These are phyloP conservation scores for Aricia agestis DNA, from an alignment of 1,140 invertebrate genomes.

Conservation along the genomic window DNA sequence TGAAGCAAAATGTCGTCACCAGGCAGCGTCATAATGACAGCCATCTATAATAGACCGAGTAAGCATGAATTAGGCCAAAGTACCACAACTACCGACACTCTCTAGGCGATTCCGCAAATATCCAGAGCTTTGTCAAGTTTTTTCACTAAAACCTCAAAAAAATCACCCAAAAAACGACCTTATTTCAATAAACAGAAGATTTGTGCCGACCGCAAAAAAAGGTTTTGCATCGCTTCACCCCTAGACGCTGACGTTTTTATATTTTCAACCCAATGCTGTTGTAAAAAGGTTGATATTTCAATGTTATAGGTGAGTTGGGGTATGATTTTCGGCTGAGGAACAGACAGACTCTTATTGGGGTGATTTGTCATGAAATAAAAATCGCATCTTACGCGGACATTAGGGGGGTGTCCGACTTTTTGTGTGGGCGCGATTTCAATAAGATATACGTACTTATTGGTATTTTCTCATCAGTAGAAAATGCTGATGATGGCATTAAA, in stretches of 20 bases:
- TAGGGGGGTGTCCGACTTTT: slow-evolving; percentile 32
- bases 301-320: background rate
- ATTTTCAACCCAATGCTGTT: slow-evolving; percentile 26
- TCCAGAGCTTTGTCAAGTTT: slow-evolving; percentile 39
- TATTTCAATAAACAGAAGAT: slow-evolving; percentile 20
- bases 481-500: background rate
- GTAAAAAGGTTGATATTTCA: slow-evolving; percentile 21
- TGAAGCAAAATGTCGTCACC: background rate
- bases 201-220: background rate
- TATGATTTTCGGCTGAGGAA: slow-evolving; percentile 22
- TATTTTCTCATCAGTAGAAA: background rate
- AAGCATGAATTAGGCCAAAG: background rate
- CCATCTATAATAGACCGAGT: slow-evolving; percentile 6
- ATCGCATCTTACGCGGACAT: slow-evolving; percentile 42
- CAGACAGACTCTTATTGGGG: slow-evolving; percentile 40
- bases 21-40: slow-evolving; percentile 1
- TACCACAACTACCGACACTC: slow-evolving; percentile 19
- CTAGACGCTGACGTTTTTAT: background rate
- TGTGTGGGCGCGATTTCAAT: background rate
- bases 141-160: background rate
- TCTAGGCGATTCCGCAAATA: slow-evolving; percentile 43
- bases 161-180: slow-evolving; percentile 29
- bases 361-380: slow-evolving; percentile 55
- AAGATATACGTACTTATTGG: background rate
- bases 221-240: background rate